phyloP scores from a whole-genome alignment of 2,113 vertebrate species.

The Andinoacara biseriatus region DNA sequence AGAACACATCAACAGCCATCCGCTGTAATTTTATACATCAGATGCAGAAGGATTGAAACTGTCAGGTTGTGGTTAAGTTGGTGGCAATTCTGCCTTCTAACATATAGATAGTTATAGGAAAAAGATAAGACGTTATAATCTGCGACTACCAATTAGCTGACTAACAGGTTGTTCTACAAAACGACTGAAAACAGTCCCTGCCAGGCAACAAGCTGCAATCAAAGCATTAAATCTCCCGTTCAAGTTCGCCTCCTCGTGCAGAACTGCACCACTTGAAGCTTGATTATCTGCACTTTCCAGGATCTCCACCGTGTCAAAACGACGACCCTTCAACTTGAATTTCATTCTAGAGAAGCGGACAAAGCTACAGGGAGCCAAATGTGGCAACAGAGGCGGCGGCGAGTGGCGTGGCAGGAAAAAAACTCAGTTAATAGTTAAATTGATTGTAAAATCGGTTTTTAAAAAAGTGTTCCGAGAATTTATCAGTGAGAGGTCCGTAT shows the following conservation, averaged over 20 bases:
- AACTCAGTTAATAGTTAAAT: too few relatives aligned
- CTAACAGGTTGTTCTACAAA: background rate
- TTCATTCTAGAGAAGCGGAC: background rate
- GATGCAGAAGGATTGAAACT: background rate
- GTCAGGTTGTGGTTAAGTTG: background rate
- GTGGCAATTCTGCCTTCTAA: background rate
- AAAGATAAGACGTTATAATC: background rate
- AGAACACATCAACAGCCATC: background rate
- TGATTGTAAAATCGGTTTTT: too few relatives aligned
- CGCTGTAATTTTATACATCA: background rate
- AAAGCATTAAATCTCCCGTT: background rate
- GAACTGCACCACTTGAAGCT: background rate
- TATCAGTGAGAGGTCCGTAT: too few relatives aligned
- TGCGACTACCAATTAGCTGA: background rate
- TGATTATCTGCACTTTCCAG: background rate
- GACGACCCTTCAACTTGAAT: background rate
- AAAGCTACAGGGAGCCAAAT: background rate
- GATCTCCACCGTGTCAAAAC: background rate
- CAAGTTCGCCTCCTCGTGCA: background rate
- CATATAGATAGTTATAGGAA: background rate
- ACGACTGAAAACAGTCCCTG: background rate
- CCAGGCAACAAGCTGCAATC: background rate
- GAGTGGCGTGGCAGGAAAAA: too few relatives aligned
- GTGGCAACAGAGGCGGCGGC: background rate
- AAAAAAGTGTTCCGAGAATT: too few relatives aligned